Evolutionary conservation across 2,113 vertebrate genomes (phyloP).

Genomic region (Cyprinus carpio): DNA sequence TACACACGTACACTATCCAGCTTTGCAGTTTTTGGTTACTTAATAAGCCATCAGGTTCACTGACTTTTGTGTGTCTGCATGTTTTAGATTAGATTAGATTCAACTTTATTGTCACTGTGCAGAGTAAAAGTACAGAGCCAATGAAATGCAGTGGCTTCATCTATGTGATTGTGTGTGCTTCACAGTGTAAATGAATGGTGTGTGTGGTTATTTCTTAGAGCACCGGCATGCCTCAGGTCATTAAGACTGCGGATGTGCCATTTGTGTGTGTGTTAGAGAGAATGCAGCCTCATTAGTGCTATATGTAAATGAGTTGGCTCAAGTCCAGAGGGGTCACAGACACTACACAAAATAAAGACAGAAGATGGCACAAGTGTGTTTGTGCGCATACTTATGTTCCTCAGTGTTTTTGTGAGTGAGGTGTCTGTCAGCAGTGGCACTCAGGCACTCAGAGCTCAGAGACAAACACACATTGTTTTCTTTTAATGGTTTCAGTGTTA

Average conservation of each 20-base stretch:
- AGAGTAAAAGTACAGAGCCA: no score
- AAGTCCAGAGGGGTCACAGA: constrained; percentile 88
- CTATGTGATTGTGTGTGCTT: constrained; percentile 52
- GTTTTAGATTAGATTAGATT: no score
- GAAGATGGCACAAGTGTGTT: constrained; percentile 84
- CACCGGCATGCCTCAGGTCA: constrained; percentile 56
- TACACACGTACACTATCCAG: constrained; percentile 16
- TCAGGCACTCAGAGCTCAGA: background rate
- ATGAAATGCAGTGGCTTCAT: no score
- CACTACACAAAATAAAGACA: constrained; percentile 90
- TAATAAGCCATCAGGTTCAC: background rate
- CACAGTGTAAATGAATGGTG: background rate
- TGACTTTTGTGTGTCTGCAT: constrained; percentile 33
- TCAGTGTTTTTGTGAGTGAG: background rate
- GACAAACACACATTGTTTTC: background rate
- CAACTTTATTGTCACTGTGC: no score
- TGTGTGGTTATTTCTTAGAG: constrained; percentile 30
- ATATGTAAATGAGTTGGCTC: constrained; percentile 91
- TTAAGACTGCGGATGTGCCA: constrained; percentile 46
- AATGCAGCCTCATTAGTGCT: constrained; percentile 77
- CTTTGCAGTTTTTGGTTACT: background rate
- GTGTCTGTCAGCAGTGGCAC: no score
- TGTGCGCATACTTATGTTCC: background rate
- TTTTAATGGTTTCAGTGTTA: background rate
- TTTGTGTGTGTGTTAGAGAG: constrained; percentile 32